A percentile compares a stretch with the other conserved stretches of the same genome.
Conservation (phyloP, 2,888 invertebrate genomes). For the Polydrusus cervinus region DNA sequence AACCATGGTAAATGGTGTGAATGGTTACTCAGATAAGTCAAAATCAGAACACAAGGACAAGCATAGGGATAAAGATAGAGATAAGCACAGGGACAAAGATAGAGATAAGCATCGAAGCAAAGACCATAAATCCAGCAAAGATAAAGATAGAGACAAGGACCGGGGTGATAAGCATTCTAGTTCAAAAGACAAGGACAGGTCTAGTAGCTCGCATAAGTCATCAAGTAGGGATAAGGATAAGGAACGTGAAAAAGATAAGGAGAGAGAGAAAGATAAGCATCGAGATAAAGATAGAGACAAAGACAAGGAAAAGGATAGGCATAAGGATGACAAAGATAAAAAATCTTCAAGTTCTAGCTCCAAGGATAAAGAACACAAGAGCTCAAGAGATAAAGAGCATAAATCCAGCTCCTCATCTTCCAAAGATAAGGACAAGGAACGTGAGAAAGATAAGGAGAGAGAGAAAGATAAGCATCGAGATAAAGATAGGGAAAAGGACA, state of each 20-base stretch:
- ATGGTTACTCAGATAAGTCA: conserved; percentile 79
- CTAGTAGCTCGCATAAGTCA: conserved; percentile 63
- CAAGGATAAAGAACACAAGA: conserved; percentile 67
- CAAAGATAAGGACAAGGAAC: conserved; percentile 69
- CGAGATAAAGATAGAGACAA: too few species aligned
- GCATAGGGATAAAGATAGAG: conserved; percentile 75
- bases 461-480: conserved; percentile 65
- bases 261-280: conserved; percentile 66
- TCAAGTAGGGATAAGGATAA: conserved; percentile 70
- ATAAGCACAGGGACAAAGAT: conserved; percentile 65
- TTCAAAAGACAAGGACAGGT: conserved; percentile 69
- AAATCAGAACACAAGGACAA: conserved; percentile 77
- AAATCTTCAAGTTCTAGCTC: conserved; percentile 61
- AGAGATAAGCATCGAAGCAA: conserved; percentile 65
- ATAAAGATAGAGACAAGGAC: conserved; percentile 76
- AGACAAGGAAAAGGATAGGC: conserved; percentile 63
- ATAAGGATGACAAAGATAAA: conserved; percentile 65
- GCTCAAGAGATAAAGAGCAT: conserved; percentile 64
- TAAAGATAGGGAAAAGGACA: conserved; percentile 68
- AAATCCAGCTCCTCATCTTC: conserved; percentile 56
- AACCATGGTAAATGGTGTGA: conserved; percentile 83
- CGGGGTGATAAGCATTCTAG: conserved; percentile 61
- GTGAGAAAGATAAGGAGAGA: conserved; percentile 69
- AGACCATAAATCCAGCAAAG: conserved; percentile 68
- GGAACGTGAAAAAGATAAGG: conserved; percentile 63